These are phyloP conservation scores for Tragelaphus eurycerus DNA, from an alignment of 2,797 vertebrate species.

Conservation along the genomic window DNA sequence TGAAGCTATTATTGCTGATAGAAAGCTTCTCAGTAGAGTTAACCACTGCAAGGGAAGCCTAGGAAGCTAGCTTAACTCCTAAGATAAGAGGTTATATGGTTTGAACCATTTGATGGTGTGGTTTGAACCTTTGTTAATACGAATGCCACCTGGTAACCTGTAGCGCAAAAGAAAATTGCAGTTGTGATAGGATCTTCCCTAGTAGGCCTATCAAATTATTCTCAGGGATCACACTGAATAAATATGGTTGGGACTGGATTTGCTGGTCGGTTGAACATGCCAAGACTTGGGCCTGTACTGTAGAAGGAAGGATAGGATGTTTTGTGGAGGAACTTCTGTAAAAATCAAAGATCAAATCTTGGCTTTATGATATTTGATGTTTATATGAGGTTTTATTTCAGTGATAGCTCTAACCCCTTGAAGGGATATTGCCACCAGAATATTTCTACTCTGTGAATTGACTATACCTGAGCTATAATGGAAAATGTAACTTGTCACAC, in stretches of 20 bases:
- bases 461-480: background rate
- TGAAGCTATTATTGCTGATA: conserved; percentile 83
- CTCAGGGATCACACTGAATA: conserved; percentile 61
- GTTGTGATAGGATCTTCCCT: conserved; percentile 56
- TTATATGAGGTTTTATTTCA: conserved; percentile 1
- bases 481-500: background rate
- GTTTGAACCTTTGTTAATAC: conserved; percentile 4
- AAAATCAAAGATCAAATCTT: background rate
- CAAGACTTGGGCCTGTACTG: background rate
- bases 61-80: conserved; percentile 33
- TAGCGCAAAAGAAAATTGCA: conserved; percentile 39
- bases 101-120: conserved; percentile 35
- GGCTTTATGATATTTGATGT: background rate
- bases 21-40: conserved; percentile 77
- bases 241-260: conserved; percentile 56
- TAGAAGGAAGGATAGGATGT: background rate
- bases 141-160: conserved; percentile 20
- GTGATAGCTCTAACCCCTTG: background rate
- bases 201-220: conserved; percentile 56
- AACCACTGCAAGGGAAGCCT: conserved; percentile 76
- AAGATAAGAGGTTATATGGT: conserved; percentile 31
- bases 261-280: background rate
- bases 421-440: background rate
- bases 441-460: background rate
- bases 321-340: background rate